Evolutionary conservation across 2,797 vertebrate genomes (phyloP), one percentile per base, ranked within the genome.

Genomic region (Simalia tracyae): DNA sequence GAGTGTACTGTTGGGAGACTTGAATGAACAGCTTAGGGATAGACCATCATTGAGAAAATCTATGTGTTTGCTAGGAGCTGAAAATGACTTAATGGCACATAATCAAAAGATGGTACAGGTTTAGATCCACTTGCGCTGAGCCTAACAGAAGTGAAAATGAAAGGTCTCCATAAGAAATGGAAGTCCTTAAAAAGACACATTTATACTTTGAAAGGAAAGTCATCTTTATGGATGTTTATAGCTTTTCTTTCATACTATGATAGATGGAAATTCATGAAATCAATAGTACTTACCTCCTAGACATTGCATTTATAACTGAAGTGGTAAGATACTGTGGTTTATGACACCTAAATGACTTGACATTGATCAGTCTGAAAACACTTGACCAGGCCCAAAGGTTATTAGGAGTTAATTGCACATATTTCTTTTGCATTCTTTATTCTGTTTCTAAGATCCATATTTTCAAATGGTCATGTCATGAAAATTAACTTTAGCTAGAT

Each of bases 111-210:
- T 36, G 68, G 31, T 15, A 72, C 68, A 72, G 36, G 68, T 72
- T 72, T 36, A 91, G 59, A 68, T 0, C 42, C 3, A 91, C 15
- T n/a, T 76, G 1, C 26, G 93, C 87, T 61, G 94, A 91, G 87
- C 22, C 11, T n/a, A 91, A 36, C 76, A 90, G 89, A 26, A 1
- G 22, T 90, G 36, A 46, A 92, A 72, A 89, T 17, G 36, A 86
- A 94, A 93, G 9, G 26, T 31, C 91, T 56, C 66, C n/a, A 86
- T 46, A 91, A 88, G 4, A 86, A 61, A 86, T 22, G 88, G 28
- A 94, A 93, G 15, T 4, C 17, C 26, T 92, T 93, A 57, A 91
- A 89, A 90, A 87, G 4, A 90, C 66, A 89, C 22, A 91, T 92
- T 84, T 91, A 19, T 11, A 12, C 31, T 88, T 81, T 72, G 76